Conservation (phyloP, 1,140 invertebrate genomes). For the Paracyclopina nana region DNA sequence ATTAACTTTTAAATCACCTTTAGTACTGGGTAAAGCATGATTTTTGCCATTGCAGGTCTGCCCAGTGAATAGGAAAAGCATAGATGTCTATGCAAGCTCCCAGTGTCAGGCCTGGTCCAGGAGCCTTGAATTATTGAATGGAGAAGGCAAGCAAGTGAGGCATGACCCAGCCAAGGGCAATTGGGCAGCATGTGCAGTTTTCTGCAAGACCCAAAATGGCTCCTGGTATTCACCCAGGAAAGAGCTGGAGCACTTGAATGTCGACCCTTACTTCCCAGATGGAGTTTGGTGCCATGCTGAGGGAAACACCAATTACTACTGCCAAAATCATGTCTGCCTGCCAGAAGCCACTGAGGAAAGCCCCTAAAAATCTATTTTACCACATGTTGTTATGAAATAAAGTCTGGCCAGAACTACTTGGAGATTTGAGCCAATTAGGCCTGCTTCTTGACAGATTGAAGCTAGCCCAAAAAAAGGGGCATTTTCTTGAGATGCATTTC, state of each 20-base stretch:
- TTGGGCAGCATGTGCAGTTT: constrained; percentile 4
- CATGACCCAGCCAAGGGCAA: constrained; percentile 5
- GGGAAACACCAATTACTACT: constrained; percentile 2
- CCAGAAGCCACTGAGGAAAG: background rate
- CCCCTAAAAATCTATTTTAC: no score
- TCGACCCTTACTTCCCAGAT: background rate
- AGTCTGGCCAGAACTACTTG: background rate
- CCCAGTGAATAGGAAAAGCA: background rate
- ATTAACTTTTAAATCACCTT: no score
- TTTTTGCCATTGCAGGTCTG: background rate
- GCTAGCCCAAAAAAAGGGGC: background rate
- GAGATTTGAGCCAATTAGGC: background rate
- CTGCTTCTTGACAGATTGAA: background rate
- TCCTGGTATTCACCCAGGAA: constrained; percentile 1
- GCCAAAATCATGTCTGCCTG: constrained; percentile 3
- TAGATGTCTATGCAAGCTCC: background rate
- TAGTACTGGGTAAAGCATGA: no score
- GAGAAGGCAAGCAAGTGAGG: background rate
- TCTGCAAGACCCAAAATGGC: constrained; percentile 2
- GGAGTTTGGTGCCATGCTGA: constrained; percentile 8
- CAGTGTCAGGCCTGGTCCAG: background rate
- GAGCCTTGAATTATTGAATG: background rate
- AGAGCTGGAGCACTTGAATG: background rate
- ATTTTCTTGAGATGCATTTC: background rate
- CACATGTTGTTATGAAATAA: no score